A percentile compares a stretch with the other conserved stretches of the same genome.
phyloP scores from a whole-genome alignment of 1,140 invertebrate genomes.

The Anagrus nilaparvatae region DNA sequence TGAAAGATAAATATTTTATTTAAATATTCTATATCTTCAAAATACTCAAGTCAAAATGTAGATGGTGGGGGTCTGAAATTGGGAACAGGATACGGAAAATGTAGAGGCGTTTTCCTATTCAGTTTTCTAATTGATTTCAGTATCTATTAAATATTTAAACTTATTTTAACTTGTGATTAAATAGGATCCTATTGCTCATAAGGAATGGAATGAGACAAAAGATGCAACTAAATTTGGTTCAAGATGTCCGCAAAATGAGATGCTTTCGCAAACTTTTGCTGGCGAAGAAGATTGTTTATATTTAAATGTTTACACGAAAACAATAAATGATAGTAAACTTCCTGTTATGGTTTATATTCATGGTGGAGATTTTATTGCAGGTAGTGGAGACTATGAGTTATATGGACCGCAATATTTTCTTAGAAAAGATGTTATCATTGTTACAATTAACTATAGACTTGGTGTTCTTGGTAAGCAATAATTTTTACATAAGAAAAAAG shows the following conservation, averaged over 20 bases:
- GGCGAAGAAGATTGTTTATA: conserved; percentile 37
- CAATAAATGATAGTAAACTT: conserved; percentile 25
- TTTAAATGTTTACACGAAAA: conserved; percentile 34
- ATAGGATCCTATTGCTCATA: conserved; percentile 47
- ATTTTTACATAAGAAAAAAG: conserved; percentile 6
- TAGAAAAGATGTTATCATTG: conserved; percentile 49
- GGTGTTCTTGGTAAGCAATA: conserved; percentile 46
- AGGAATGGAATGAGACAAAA: conserved; percentile 30
- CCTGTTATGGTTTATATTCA: conserved; percentile 49
- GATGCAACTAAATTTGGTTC: conserved; percentile 30
- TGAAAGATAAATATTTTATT: too few relatives aligned
- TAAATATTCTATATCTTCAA: too few relatives aligned
- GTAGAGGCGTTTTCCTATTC: too few relatives aligned
- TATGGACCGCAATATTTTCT: conserved; percentile 39
- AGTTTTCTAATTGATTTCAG: conserved; percentile 44
- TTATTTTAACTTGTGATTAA: too few relatives aligned
- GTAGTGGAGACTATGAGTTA: conserved; percentile 35
- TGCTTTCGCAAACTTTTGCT: neutral
- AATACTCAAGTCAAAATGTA: too few relatives aligned
- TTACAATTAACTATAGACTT: conserved; percentile 57
- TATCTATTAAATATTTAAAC: conserved; percentile 9
- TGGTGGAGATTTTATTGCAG: conserved; percentile 41
- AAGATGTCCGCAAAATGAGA: conserved; percentile 29
- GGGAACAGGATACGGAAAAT: too few relatives aligned
- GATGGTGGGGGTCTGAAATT: too few relatives aligned